Base-by-base conservation (phyloP, 2,113 vertebrate species). In the Numida meleagris region DNA sequence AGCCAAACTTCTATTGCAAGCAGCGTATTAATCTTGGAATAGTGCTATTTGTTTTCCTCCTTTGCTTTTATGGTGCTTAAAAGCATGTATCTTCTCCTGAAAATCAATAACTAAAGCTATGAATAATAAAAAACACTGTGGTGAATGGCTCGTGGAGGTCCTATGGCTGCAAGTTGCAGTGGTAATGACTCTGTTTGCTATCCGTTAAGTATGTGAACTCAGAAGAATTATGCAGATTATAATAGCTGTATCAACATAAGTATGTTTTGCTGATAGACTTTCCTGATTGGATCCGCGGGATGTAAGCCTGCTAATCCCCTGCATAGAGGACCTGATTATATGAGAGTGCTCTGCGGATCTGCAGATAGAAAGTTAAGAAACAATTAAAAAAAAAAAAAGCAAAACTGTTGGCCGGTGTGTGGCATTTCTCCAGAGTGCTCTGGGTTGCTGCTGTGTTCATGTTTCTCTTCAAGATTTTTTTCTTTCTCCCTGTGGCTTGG, bases 161-260 rank as follows among this genome's bases (percentile, higher is more conserved):
- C 90, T 75, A 70, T 31, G 93, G 84, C 21, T 96, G 86, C 27
- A 80, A 73, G 88, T 88, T 86, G 96, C 72, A 42, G 92, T 88
- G 24, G 94, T 95, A 97, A 97, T 90, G 96, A 94, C 82, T 92
- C 92, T 96, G 96, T 95, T 97, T 97, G 96, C 95, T 83, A 92
- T 94, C 96, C 96, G 96, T 97, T 97, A 97, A 97, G 86, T 68
- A 70, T 81, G 96, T 94, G 97, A 96, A 96, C 95, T 96, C 90
- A 23, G 89, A 96, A 97, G 97, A 97, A 96, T 97, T 97, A 97
- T 97, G 97, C 93, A 97, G 97, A 97, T 97, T 94, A 89, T 97
- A 97, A 97, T 96, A 93, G 96, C 96, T 96, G 96, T 95, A 93
- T 97, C 96, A 97, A 96, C 95, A 96, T 94, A 94, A 97, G 96